phyloP scores from a whole-genome alignment of 2,888 invertebrate species.

The Zaprionus obscuricornis region DNA sequence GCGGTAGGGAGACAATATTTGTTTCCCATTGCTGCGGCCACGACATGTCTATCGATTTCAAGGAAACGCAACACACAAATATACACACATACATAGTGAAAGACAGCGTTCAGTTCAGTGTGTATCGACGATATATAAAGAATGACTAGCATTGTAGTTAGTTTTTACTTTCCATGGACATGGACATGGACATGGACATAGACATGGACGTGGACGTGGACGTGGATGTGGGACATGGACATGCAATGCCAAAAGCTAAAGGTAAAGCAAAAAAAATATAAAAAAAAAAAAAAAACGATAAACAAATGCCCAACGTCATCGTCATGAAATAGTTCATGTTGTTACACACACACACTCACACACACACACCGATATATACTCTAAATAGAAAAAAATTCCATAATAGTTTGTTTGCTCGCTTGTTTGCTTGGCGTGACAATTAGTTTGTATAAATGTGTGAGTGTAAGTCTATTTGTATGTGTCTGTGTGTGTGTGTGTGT shows the following conservation, averaged over 20 bases:
- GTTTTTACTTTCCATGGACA: constrained; percentile 71
- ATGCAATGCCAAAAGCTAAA: constrained; percentile 71
- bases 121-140: constrained; percentile 34
- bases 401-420: constrained; percentile 61
- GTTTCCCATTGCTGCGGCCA: constrained; percentile 48
- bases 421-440: constrained; percentile 77
- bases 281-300: too few species aligned
- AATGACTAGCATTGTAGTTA: constrained; percentile 47
- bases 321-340: constrained; percentile 55
- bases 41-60: constrained; percentile 62
- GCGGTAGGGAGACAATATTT: constrained; percentile 45
- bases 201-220: too few species aligned
- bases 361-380: not conserved
- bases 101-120: not conserved
- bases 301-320: constrained; percentile 72
- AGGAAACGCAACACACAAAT: constrained; percentile 21
- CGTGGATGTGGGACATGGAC: too few species aligned
- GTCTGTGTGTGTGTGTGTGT: not conserved
- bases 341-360: constrained; percentile 24
- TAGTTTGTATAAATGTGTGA: constrained; percentile 54
- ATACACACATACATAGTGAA: not conserved
- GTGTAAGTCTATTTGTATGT: constrained; percentile 22
- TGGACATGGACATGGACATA: constrained; percentile 60
- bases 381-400: constrained; percentile 62
- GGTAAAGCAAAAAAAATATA: constrained; percentile 63